Conservation (phyloP, 2,113 vertebrate genomes). For the Cebidichthys violaceus region DNA sequence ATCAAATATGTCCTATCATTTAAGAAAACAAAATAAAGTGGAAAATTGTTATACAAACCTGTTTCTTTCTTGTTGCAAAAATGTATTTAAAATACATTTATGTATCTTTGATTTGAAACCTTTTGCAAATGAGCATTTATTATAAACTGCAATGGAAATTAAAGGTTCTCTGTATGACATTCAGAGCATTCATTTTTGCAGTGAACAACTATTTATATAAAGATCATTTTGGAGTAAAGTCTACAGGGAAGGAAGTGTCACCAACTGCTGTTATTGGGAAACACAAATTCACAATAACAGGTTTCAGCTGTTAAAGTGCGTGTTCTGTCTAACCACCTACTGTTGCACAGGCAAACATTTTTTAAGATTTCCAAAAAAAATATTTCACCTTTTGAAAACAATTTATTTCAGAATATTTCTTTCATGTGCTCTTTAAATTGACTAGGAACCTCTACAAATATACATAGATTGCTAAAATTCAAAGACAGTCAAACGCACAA, state of each 20-base stretch:
- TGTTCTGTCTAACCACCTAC: background rate
- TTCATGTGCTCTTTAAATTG: background rate
- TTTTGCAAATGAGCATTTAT: background rate
- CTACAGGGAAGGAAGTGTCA: no score
- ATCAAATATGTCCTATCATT: background rate
- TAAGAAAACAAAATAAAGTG: background rate
- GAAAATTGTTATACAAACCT: background rate
- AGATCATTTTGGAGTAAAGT: no score
- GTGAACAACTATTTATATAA: no score
- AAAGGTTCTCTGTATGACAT: background rate
- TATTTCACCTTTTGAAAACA: background rate
- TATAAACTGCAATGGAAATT: background rate
- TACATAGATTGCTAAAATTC: background rate
- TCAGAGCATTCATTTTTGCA: background rate
- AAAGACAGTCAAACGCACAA: background rate
- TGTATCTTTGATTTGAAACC: background rate
- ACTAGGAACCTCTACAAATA: background rate
- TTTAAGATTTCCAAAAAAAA: background rate
- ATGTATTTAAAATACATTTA: background rate
- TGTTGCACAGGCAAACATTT: background rate
- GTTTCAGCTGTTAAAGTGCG: background rate
- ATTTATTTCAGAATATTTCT: background rate
- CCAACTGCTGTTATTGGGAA: no score
- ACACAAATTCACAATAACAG: background rate
- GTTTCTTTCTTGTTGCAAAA: background rate